Base-by-base conservation (phyloP, 2,113 vertebrate species). In the Platichthys flesus region DNA sequence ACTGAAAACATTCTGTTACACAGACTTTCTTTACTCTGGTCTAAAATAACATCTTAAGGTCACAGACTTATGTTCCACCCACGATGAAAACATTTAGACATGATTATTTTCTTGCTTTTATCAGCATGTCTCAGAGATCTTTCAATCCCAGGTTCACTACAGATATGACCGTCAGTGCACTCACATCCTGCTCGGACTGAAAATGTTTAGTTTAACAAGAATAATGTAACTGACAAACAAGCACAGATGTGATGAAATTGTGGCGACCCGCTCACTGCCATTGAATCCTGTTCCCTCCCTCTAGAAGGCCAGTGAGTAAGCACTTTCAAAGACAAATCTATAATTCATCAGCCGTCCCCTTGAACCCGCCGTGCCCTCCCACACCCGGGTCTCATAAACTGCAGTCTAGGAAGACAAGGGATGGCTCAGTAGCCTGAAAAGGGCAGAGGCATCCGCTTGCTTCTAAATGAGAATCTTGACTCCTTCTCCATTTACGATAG, bases 341-440 rank as follows among this genome's bases (percentile, higher is more conserved):
- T 93, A 93, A 92, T 93, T 93, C 92, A 93, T 92, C 90, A 84
- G 83, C 64, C 35, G 31, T 90, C 86, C 85, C 92, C 91, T 90
- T 91, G 90, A 91, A 91, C 88, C 84, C 81, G 67, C 60, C 16
- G 16, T 82, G 78, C 68, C 78, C 76, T 69, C 59, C 61, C 28
- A 74, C 77, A 78, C 85, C 81, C 57, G 35, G 78, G 80, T 65
- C 88, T 86, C 89, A 89, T 92, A 91, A 92, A 91, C 87, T 89
- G 85, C 83, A 63, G 83, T 79, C 70, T 71, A 63, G 82, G 83
- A 90, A 85, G 90, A 90, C 83, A 78, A 70, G 68, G 78, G 82
- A 89, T 81, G 80, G 87, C 82, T 92, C 85, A 86, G 81, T 85
- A 84, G 89, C 86, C 88, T 89, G 92, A 92, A 92, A 91, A 92